Evolutionary conservation across 2,113 vertebrate species (phyloP), one percentile per base, ranked within the genome.

Genomic region (Nipponia nippon): DNA sequence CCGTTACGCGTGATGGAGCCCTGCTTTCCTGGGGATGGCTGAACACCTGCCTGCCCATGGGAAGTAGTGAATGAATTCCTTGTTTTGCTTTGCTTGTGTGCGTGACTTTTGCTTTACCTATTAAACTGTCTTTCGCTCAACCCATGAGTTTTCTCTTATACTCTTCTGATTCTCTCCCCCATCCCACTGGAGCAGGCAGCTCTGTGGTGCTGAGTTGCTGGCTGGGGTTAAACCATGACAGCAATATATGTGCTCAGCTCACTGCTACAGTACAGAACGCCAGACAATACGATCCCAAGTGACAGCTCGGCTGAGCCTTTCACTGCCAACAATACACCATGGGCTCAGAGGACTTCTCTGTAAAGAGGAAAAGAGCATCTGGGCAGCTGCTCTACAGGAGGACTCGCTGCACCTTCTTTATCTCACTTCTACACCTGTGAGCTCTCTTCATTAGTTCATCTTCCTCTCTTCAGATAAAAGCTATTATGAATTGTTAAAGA

Each of bases 401-500:
- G 38, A 75, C 29, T 91, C 0, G 0, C 65, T 79, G n/a, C 26
- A 46, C 80, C 71, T 95, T 73, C 79, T 83, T 97, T 94, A 96
- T 97, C 96, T 92, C 77, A 49, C 36, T 72, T 83, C 23, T 76
- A 5, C 85, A 97, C 91, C 96, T 95, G 89, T 79, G 70, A 89
- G 66, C 70, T 93, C 53, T 82, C 82, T 82, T 70, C 36, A 36
- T 44, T 94, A 58, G 52, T 55, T 95, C 72, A 69, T 62, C 34
- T 77, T 78, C 87, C 44, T 83, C 55, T 91, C 36, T 71, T 90
- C 38, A 87, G 52, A 55, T 2, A 63, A 16, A 58, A 83, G 67
- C 23, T 66, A 18, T 55, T 95, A 50, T 23, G 79, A 78, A 94
- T 89, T 91, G 73, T 76, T 95, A 67, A 78, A 36, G 69, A 76